Evolutionary conservation across 2,797 vertebrate species (phyloP), one percentile per base, ranked within the genome.

Genomic region (Chiroxiphia lanceolata): DNA sequence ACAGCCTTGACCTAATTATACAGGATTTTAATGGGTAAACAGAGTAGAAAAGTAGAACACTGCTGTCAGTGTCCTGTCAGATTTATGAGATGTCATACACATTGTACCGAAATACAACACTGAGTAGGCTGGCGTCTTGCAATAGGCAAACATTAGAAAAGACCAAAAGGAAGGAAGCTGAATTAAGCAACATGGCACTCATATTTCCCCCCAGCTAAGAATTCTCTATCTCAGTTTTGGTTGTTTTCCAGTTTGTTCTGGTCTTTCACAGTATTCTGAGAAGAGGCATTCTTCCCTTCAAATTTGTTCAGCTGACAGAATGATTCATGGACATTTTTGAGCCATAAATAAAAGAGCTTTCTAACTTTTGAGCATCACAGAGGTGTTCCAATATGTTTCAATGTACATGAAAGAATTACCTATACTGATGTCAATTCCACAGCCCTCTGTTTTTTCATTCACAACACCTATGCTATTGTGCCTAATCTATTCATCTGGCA

Each of bases 271-370:
- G 63, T 45, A 31, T 95, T 96, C 70, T 93, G 79, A 95, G 70
- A 74, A 94, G 64, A 95, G 87, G 31, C 17, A 4, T 72, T 92
- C 64, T 64, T 90, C 64, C 27, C 9, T 94, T 94, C 79, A 88
- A 92, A 57, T 74, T 86, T 83, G 22, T 53, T 88, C 54, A 61
- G 83, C 23, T 94, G 72, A 82, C 57, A 95, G 77, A 94, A 95
- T 91, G 92, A 96, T 96, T 96, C 83, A 89, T 76, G 57, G 81
- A 74, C 74, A 88, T 76, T 81, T 94, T 51, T 88, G 42, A 92
- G 76, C 31, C 70, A 83, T 88, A 95, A 96, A 96, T 94, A 96
- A 80, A 93, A 60, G 26, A 76, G 45, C 26, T 91, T 95, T 87
- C 50, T 87, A 82, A 86, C 12, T 91, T 92, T 33, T 85, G 64